These are phyloP conservation scores for Lynx canadensis DNA, from an alignment of 2,113 vertebrate genomes.

Conservation along the genomic window DNA sequence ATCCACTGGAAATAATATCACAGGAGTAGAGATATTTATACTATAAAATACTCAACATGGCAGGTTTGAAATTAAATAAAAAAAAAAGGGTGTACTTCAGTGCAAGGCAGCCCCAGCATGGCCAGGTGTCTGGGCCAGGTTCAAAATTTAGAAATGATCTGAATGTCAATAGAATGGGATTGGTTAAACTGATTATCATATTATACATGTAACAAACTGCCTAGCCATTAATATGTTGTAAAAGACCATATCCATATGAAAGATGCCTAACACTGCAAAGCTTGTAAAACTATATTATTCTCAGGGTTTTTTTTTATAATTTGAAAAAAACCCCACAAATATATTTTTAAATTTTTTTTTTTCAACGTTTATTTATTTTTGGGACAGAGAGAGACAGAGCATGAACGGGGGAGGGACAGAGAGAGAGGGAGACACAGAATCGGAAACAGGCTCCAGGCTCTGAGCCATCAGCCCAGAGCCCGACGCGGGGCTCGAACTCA, in stretches of 20 bases:
- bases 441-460: too few species aligned
- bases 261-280: background rate
- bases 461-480: too few species aligned
- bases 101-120: background rate
- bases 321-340: background rate
- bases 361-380: too few species aligned
- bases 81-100: too few species aligned
- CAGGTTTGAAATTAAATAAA: background rate
- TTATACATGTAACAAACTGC: background rate
- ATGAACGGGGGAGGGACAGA: too few species aligned
- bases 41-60: background rate
- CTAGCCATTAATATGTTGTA: background rate
- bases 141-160: background rate
- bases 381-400: too few species aligned
- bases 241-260: background rate
- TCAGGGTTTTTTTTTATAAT: background rate
- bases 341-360: too few species aligned
- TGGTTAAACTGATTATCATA: background rate
- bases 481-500: too few species aligned
- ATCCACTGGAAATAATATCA: background rate
- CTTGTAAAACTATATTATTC: background rate
- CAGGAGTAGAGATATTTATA: background rate
- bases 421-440: too few species aligned
- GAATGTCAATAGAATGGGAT: background rate
- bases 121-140: background rate